These are phyloP conservation scores for Argyrosomus regius DNA, from an alignment of 2,797 vertebrate genomes.

Conservation along the genomic window DNA sequence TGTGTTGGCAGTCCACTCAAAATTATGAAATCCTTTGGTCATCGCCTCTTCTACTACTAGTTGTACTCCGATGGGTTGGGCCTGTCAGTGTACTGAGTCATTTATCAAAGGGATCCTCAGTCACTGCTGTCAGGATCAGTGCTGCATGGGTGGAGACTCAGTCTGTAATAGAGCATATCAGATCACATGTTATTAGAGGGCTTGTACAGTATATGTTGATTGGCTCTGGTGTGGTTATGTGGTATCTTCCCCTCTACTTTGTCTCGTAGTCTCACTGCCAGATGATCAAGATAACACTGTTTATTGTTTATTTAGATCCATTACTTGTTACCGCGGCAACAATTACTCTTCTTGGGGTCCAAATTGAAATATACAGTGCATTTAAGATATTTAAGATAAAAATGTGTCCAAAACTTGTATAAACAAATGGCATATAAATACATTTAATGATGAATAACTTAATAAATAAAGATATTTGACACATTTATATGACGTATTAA, in stretches of 20 bases:
- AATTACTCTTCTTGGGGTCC: too few relatives aligned
- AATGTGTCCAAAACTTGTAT: too few relatives aligned
- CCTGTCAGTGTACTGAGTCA: constrained; percentile 26
- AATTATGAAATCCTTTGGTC: constrained; percentile 19
- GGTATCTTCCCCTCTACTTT: constrained; percentile 51
- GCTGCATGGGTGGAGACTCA: constrained; percentile 62
- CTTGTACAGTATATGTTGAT: constrained; percentile 54
- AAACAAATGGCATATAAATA: too few relatives aligned
- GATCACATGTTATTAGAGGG: constrained; percentile 75
- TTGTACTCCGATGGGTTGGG: constrained; percentile 8
- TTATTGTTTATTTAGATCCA: too few relatives aligned
- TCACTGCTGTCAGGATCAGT: constrained; percentile 53
- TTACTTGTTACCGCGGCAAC: too few relatives aligned
- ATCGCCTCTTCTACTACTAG: constrained; percentile 28
- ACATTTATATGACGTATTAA: too few relatives aligned
- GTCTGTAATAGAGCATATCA: constrained; percentile 64
- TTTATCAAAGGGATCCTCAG: constrained; percentile 61
- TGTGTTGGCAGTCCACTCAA: constrained; percentile 37
- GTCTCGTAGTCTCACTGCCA: constrained; percentile 32
- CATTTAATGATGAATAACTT: too few relatives aligned
- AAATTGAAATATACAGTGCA: too few relatives aligned
- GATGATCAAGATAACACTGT: constrained; percentile 46
- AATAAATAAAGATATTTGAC: too few relatives aligned
- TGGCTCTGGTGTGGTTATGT: constrained; percentile 46
- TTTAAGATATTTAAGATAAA: too few relatives aligned